Evolutionary conservation across 1,140 invertebrate species (phyloP).

Genomic region (Eulimnadia texana): DNA sequence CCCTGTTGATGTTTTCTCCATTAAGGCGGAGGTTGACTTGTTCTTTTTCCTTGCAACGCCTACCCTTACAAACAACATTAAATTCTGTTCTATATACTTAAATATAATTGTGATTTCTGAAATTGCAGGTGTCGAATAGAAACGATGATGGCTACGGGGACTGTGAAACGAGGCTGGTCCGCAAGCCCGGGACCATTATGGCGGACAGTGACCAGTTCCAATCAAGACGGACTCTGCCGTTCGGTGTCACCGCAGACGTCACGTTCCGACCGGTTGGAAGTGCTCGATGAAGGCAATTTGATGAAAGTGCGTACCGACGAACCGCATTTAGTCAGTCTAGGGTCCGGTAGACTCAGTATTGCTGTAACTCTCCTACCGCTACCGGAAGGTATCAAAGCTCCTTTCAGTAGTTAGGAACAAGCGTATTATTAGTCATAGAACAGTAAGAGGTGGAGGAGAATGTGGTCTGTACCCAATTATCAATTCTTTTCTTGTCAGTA

Average conservation of each 20-base stretch:
- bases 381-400: constrained; percentile 51
- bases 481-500: too few species aligned
- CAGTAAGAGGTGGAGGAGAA: too few species aligned
- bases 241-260: neutral
- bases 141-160: constrained; percentile 7
- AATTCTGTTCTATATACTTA: neutral
- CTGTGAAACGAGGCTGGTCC: constrained; percentile 8
- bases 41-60: too few species aligned
- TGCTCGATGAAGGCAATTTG: constrained; percentile 38
- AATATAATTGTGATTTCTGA: neutral
- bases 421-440: too few species aligned
- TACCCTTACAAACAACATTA: too few species aligned
- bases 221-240: neutral
- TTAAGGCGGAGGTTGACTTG: too few species aligned
- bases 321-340: constrained; percentile 76
- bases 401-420: neutral
- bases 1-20: too few species aligned
- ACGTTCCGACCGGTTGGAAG: constrained; percentile 17
- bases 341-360: constrained; percentile 69
- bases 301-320: constrained; percentile 66
- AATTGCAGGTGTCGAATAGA: neutral
- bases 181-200: neutral
- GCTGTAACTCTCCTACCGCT: constrained; percentile 77
- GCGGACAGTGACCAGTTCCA: neutral
- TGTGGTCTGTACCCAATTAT: too few species aligned